A percentile compares a stretch with the other conserved stretches of the same genome.
These are phyloP conservation scores for Helogale parvula DNA, from an alignment of 2,113 vertebrate species.

Conservation along the genomic window DNA sequence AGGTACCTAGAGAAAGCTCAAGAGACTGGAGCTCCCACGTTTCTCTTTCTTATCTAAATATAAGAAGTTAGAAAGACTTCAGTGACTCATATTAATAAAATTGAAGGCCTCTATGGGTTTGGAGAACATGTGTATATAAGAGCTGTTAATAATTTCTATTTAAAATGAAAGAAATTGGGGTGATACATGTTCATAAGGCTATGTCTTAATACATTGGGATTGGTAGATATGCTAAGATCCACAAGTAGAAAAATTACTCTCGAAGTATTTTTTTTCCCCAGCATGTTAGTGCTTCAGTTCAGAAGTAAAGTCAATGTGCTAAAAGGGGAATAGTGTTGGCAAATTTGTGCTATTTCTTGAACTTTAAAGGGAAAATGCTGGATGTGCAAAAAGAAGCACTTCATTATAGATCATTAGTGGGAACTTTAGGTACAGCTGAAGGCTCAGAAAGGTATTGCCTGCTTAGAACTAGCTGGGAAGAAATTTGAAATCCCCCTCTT, in stretches of 20 bases:
- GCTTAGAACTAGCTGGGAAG: conserved; percentile 76
- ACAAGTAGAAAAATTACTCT: conserved; percentile 49
- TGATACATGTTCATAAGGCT: conserved; percentile 6
- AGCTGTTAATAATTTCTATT: conserved; percentile 51
- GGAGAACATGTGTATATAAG: conserved; percentile 58
- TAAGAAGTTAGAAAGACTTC: conserved; percentile 71
- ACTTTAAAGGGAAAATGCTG: conserved; percentile 83
- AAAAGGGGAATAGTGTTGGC: conserved; percentile 73
- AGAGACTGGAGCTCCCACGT: conserved; percentile 79
- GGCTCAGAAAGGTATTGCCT: conserved; percentile 78
- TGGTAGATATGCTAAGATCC: not conserved
- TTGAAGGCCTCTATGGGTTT: conserved; percentile 54
- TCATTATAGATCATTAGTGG: conserved; percentile 85
- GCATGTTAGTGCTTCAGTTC: conserved; percentile 69
- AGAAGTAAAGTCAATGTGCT: conserved; percentile 77
- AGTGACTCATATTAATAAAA: conserved; percentile 77
- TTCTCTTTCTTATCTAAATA: conserved; percentile 83
- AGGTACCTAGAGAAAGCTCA: conserved; percentile 86
- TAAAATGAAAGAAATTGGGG: conserved; percentile 50
- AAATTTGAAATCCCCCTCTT: conserved; percentile 67
- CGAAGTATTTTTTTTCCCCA: conserved; percentile 51
- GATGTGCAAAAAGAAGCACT: conserved; percentile 83
- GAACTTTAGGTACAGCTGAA: conserved; percentile 78
- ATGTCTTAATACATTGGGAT: not conserved
- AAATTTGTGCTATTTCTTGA: conserved; percentile 83